phyloP scores from a whole-genome alignment of 1,140 invertebrate genomes.

The Cyphomyrmex costatus region DNA sequence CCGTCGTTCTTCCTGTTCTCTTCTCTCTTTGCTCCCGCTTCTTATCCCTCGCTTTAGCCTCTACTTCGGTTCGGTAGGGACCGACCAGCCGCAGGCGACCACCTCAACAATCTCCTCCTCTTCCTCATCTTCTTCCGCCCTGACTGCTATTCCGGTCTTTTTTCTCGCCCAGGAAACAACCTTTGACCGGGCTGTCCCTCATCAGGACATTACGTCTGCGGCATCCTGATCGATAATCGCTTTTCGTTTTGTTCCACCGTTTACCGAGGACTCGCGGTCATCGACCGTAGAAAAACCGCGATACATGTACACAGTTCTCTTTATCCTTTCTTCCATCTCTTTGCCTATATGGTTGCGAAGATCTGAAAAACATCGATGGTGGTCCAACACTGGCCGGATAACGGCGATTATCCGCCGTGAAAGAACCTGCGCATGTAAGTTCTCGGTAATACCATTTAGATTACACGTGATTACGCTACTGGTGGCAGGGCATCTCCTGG shows the following conservation, averaged over 20 bases:
- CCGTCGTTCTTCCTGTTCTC: neutral
- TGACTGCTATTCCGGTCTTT: conserved; percentile 50
- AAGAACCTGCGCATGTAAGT: conserved; percentile 59
- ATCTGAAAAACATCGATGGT: conserved; percentile 59
- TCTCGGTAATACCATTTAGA: conserved; percentile 62
- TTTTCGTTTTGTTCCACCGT: conserved; percentile 45
- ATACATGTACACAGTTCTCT: conserved; percentile 24
- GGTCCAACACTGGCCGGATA: conserved; percentile 50
- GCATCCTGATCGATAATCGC: conserved; percentile 60
- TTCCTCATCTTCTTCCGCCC: conserved; percentile 55
- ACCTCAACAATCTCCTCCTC: conserved; percentile 41
- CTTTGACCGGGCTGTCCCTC: conserved; percentile 68
- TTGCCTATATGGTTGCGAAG: neutral
- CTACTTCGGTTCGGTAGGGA: conserved; percentile 43
- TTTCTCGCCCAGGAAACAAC: conserved; percentile 54
- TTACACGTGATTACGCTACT: conserved; percentile 59
- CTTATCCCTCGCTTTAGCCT: neutral
- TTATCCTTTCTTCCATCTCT: conserved; percentile 10
- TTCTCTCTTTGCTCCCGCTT: neutral
- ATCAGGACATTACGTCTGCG: conserved; percentile 70
- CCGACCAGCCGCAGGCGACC: conserved; percentile 34
- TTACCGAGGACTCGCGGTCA: conserved; percentile 37
- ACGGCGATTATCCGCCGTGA: conserved; percentile 56
- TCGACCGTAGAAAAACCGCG: conserved; percentile 10
- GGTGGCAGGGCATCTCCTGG: conserved; percentile 35